Base-by-base conservation (phyloP, 2,888 invertebrate genomes). In the Anaspis maculata region DNA sequence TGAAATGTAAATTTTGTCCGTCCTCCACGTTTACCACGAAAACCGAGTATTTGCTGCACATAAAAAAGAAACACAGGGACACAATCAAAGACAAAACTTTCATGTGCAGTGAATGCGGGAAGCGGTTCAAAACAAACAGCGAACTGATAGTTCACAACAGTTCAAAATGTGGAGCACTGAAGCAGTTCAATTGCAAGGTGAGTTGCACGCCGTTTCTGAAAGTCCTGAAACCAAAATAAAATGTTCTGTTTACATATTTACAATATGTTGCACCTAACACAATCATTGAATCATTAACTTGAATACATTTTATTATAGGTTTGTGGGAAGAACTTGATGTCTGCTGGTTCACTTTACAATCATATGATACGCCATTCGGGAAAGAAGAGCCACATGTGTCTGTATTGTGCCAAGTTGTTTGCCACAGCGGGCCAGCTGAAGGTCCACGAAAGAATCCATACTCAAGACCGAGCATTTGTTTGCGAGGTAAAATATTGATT, bases 161-260 rank as follows among this genome's bases (percentile, higher is more conserved):
- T 27, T 68, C 68, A 2, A 60, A 66, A 47, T 69, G 69, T 49
- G 68, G 67, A n/a, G 62, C 62, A 3, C 51, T 61, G 13, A 67
- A 64, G 41, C 52, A 54, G 6, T 64, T 55, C 39, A 55, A 57
- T 32, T 69, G 69, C 47, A 53, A 64, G 37, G 56, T 60, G 42
- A 32, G 24, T 31, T 5, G 4, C 6, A 25, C 10, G 5, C 11
- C 19, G 26, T 21, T 32, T n/a, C n/a, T n/a, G n/a, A n/a, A n/a
- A n/a, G n/a, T 27, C 3, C n/a, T 4, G 16, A 13, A 10, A 13
- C 1, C 7, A 25, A 19, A 27, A 13, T 27, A 21, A 36, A 12
- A 32, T 22, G 11, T 27, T 4, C 15, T 35, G n/a, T 15, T 26
- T 3, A 16, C 13, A 14, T 25, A 34, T 2, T 24, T 34, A 19